Conservation (phyloP, 2,797 vertebrate genomes). For the Thripadectes ignobilis region DNA sequence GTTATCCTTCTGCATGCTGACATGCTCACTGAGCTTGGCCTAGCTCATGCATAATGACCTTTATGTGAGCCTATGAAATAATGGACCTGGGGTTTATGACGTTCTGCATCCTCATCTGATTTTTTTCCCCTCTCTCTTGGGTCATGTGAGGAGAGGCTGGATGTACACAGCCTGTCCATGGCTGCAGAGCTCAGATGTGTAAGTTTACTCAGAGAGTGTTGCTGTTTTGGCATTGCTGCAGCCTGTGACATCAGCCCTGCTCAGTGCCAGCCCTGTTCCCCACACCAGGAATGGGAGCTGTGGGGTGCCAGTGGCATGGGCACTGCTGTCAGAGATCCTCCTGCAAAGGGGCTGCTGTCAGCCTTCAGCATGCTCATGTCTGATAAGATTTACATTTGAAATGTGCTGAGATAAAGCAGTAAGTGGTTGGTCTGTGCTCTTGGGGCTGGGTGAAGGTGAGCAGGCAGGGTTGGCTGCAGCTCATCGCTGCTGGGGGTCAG, state of each 20-base stretch:
- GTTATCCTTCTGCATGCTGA: background rate
- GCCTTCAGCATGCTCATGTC: rapidly evolving
- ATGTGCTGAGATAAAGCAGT: background rate
- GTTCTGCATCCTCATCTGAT: background rate
- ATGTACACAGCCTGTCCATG: rapidly evolving
- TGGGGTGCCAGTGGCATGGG: rapidly evolving
- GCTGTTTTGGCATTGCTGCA: background rate
- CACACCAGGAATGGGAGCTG: background rate
- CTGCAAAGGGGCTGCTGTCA: background rate
- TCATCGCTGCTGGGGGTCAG: background rate
- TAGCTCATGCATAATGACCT: rapidly evolving
- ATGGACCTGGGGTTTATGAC: background rate
- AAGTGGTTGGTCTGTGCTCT: too few species aligned
- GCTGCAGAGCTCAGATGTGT: background rate
- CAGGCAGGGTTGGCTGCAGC: background rate
- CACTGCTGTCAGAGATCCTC: background rate
- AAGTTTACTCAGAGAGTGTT: rapidly evolving
- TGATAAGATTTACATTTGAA: rapidly evolving
- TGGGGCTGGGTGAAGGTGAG: background rate
- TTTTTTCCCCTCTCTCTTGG: background rate
- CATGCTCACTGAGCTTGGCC: rapidly evolving
- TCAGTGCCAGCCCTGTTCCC: background rate
- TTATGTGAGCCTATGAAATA: background rate
- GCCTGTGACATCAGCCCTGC: background rate
- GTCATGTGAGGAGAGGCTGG: background rate